phyloP scores from a whole-genome alignment of 2,113 vertebrate genomes.

The Pristiophorus japonicus region DNA sequence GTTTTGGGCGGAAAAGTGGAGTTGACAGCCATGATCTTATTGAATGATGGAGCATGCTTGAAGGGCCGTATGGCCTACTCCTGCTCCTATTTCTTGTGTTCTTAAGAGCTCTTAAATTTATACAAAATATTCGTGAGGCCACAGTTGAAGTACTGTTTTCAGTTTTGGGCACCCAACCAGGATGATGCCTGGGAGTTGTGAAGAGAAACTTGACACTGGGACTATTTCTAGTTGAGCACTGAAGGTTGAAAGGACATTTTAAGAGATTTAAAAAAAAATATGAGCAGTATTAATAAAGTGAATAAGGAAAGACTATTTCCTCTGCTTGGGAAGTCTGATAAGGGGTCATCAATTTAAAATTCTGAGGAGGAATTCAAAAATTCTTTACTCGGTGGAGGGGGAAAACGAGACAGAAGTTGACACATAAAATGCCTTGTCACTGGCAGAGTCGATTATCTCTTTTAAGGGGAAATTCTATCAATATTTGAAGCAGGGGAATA shows the following conservation, averaged over 20 bases:
- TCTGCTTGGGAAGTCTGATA: neutral
- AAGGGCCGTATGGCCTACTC: too few species aligned
- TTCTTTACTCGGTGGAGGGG: neutral
- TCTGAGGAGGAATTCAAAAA: neutral
- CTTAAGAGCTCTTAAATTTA: neutral
- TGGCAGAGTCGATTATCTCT: neutral
- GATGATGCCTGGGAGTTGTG: neutral
- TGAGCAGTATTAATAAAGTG: neutral
- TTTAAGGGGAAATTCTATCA: neutral
- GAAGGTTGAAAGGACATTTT: neutral
- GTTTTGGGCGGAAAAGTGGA: too few species aligned
- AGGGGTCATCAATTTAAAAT: neutral
- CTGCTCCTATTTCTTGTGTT: too few species aligned
- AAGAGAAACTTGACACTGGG: neutral
- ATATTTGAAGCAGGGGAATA: neutral
- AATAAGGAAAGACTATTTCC: neutral
- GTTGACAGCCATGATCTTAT: too few species aligned
- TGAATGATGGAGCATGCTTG: too few species aligned
- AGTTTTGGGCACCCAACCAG: neutral
- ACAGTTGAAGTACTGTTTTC: neutral
- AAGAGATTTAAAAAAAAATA: neutral
- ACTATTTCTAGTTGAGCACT: neutral
- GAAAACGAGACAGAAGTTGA: neutral
- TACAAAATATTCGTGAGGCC: conserved; percentile 3
- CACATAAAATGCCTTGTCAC: neutral